Evolutionary conservation across 2,797 vertebrate genomes (phyloP), one percentile per base, ranked within the genome.

Genomic region (Synaphobranchus kaupii): DNA sequence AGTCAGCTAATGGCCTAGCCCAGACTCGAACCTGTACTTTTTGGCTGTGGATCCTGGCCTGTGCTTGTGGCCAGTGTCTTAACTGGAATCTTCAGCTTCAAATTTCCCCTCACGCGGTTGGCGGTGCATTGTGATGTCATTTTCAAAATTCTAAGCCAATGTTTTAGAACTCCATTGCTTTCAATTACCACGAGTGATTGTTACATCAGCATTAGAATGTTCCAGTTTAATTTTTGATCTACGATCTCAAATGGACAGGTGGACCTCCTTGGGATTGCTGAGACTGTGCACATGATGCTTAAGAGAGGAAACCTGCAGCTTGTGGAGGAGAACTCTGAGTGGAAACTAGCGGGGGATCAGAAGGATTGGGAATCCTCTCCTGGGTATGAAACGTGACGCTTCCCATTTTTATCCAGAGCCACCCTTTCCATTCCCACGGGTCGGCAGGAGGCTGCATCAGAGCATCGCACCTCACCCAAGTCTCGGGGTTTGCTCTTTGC

Each of bases 241-340:
- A 7, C 12, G 12, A 15, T 31, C 68, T 73, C 28, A 73, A 73
- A 73, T 73, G 31, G 3, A 86, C 87, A 93, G 93, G 83, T 92
- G 4, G 93, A 93, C 86, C 89, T 93, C 22, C 68, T 91, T 78
- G 87, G 89, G 22, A 73, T 92, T 28, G 93, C 91, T 52, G 90
- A 93, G 85, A 86, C 91, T 1, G 89, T 91, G 3, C 88, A 93
- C 86, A 39, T 66, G 48, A 87, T 93, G 25, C 83, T 92, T 68
- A 84, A 88, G 66, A 89, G 85, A 48, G 73, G 15, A 15, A 81
- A 54, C 1, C 88, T 93, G 87, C 71, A 34, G 5, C 66, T 90
- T 3, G 68, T 73, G 60, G 90, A 85, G 48, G 86, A 89, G 7
- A 68, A 44, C 0, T 89, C 88, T 0, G 84, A 31, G 48, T 93